Percentiles rank a stretch among this genome's conserved stretches.
phyloP scores from a whole-genome alignment of 2,888 invertebrate genomes.

The Melieria omissa region DNA sequence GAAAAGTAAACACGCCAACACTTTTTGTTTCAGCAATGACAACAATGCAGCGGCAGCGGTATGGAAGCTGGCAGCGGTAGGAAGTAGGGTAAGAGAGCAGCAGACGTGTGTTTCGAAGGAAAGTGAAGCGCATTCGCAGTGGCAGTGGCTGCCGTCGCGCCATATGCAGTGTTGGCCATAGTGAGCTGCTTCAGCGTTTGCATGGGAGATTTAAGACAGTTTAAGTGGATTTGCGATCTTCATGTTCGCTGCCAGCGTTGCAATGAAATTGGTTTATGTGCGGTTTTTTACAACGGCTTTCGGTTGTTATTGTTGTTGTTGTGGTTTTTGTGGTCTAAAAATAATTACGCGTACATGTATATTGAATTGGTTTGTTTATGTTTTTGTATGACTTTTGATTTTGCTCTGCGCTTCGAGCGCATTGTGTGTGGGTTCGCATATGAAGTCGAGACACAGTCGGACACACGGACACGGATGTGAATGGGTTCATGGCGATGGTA shows the following conservation, averaged over 20 bases:
- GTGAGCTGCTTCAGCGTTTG: no score
- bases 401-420: background rate
- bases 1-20: slow-evolving; percentile 56
- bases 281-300: background rate
- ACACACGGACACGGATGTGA: background rate
- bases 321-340: slow-evolving; percentile 26
- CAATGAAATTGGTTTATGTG: slow-evolving; percentile 11
- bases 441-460: background rate
- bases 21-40: slow-evolving; percentile 51
- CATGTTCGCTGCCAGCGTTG: slow-evolving; percentile 12
- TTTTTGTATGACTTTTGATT: background rate
- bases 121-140: background rate
- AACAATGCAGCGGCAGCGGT: background rate
- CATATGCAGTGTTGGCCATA: background rate
- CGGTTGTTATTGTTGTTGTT: background rate
- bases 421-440: background rate
- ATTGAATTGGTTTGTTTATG: background rate
- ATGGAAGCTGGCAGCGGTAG: background rate
- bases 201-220: slow-evolving; percentile 52
- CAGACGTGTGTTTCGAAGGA: background rate
- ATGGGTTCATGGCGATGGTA: background rate
- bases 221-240: slow-evolving; percentile 56
- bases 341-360: slow-evolving; percentile 27
- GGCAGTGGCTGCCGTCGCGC: background rate
- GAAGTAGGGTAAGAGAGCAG: background rate